These are phyloP conservation scores for Euura lappo DNA, from an alignment of 1,140 invertebrate species.

Conservation along the genomic window DNA sequence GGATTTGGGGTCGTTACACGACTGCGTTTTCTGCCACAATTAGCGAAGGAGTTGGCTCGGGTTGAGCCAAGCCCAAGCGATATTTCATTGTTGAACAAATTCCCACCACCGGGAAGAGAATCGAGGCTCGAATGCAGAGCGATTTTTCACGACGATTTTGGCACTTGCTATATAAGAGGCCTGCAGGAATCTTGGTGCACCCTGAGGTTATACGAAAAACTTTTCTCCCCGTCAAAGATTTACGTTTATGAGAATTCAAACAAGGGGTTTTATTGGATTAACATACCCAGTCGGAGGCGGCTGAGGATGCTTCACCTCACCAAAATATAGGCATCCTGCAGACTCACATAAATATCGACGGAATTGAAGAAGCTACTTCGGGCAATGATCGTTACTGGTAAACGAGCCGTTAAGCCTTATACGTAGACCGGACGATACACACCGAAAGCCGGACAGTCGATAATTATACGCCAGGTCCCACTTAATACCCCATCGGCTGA, in stretches of 20 bases:
- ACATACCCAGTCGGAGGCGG: not conserved
- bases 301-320: not conserved
- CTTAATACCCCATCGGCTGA: slow-evolving; percentile 5
- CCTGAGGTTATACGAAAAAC: not conserved
- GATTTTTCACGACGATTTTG: not conserved
- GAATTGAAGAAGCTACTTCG: not conserved
- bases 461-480: not conserved
- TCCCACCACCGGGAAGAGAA: not conserved
- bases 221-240: slow-evolving; percentile 9
- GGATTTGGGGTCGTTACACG: not conserved
- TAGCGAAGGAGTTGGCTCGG: not conserved
- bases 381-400: not conserved
- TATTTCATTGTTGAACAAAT: not conserved
- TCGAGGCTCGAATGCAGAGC: too few species aligned
- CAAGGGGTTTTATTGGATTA: slow-evolving; percentile 20
- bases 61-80: not conserved
- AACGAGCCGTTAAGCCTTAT: not conserved
- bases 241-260: slow-evolving; percentile 25
- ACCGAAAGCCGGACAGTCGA: not conserved
- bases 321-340: not conserved
- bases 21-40: not conserved
- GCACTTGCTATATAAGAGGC: too few species aligned
- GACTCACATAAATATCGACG: not conserved
- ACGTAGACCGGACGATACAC: not conserved
- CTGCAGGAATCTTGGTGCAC: not conserved